These are phyloP conservation scores for Dermatemys mawii DNA, from an alignment of 2,113 vertebrate species.

Conservation along the genomic window DNA sequence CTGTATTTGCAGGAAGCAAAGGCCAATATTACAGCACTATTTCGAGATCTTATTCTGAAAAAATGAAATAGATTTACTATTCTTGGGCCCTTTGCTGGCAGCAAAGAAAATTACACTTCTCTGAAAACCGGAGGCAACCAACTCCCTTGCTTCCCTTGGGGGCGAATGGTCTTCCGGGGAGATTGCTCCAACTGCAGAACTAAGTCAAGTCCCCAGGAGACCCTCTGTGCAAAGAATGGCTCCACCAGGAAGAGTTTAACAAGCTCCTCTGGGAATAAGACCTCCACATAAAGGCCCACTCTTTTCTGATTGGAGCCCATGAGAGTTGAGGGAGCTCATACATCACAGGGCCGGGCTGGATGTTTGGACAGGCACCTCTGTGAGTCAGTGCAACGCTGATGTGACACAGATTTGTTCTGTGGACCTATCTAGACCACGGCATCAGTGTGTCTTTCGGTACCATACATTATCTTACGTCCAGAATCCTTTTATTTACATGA, in stretches of 20 bases:
- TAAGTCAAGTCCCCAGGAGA: neutral
- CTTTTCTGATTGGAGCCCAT: neutral
- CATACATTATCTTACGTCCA: neutral
- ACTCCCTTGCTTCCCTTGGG: neutral
- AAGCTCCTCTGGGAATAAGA: neutral
- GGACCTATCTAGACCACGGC: neutral
- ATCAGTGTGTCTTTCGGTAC: neutral
- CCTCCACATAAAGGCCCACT: neutral
- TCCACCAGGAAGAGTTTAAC: neutral
- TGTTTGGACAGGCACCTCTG: neutral
- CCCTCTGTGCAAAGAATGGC: neutral
- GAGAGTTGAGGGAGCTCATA: neutral
- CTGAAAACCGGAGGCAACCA: neutral
- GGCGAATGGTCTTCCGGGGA: neutral
- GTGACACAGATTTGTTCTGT: neutral
- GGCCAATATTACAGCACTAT: neutral
- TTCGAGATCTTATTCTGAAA: neutral
- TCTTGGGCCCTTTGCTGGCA: neutral
- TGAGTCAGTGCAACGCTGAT: neutral
- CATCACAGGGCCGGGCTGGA: neutral
- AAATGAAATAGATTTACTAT: neutral
- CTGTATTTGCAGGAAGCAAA: neutral
- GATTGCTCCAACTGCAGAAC: neutral
- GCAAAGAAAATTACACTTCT: neutral
- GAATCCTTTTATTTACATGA: neutral